Conservation (phyloP, 1,140 invertebrate genomes). For the Hycleus phaleratus region DNA sequence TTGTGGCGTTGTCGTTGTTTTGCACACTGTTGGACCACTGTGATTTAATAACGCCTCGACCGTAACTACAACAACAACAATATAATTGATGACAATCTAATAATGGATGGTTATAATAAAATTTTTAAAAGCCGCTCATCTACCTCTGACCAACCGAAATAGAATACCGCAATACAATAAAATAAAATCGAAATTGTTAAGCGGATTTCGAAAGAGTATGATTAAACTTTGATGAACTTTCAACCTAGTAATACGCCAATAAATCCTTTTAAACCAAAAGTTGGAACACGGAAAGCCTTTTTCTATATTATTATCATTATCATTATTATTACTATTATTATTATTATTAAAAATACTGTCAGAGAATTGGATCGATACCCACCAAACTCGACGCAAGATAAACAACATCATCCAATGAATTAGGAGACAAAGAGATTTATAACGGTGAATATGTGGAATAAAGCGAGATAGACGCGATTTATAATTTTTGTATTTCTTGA, state of each 20-base stretch:
- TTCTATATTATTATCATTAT: conserved; percentile 5
- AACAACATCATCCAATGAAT: conserved; percentile 1
- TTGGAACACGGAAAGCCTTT: conserved; percentile 11
- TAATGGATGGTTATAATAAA: no score
- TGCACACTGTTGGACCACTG: neutral
- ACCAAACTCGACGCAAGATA: neutral
- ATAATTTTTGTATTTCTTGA: conserved; percentile 6
- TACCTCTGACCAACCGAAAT: no score
- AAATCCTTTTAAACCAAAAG: conserved; percentile 15
- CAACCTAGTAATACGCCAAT: conserved; percentile 10
- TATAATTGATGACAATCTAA: no score
- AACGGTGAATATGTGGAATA: no score
- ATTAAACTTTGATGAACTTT: conserved; percentile 15
- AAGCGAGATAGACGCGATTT: no score
- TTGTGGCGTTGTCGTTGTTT: conserved; percentile 2
- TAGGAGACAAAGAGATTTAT: neutral
- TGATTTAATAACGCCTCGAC: neutral
- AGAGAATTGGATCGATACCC: neutral
- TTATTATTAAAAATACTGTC: conserved; percentile 15
- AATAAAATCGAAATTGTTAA: conserved; percentile 4
- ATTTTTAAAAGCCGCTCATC: no score
- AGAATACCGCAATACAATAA: no score
- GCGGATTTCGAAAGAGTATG: conserved; percentile 14
- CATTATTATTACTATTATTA: conserved; percentile 5
- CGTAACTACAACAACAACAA: no score